These are phyloP conservation scores for Boulengeromyrus knoepffleri DNA, from an alignment of 2,113 vertebrate genomes.

Conservation along the genomic window DNA sequence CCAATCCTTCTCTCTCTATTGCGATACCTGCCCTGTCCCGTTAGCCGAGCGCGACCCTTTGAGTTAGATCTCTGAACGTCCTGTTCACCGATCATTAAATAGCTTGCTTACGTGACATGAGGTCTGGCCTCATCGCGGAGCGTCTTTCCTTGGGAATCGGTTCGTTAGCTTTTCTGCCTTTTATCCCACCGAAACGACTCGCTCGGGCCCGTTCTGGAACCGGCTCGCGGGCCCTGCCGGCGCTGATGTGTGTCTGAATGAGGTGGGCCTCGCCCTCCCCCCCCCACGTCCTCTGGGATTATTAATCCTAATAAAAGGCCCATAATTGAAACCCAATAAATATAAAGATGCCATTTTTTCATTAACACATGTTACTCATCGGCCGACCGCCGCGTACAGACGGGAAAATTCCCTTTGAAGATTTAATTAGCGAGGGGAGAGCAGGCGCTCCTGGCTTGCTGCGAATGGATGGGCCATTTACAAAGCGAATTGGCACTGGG, in stretches of 20 bases:
- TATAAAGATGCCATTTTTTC: slow-evolving; percentile 51
- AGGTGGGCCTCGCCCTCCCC: neutral
- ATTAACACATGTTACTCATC: slow-evolving; percentile 62
- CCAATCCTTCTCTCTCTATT: neutral
- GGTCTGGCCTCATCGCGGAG: neutral
- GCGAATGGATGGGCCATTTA: slow-evolving; percentile 65
- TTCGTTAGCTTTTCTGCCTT: neutral
- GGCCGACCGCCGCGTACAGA: slow-evolving; percentile 50
- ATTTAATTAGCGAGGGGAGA: slow-evolving; percentile 65
- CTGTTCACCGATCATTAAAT: slow-evolving; percentile 7
- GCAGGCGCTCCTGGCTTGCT: slow-evolving; percentile 51
- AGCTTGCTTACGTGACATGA: neutral
- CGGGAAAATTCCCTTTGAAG: slow-evolving; percentile 63
- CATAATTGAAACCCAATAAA: slow-evolving; percentile 56
- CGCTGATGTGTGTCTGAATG: slow-evolving; percentile 2
- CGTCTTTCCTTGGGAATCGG: neutral
- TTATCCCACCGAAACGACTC: neutral
- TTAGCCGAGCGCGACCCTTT: neutral
- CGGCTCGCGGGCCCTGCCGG: neutral
- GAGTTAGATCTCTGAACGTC: neutral
- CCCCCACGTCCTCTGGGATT: slow-evolving; percentile 30
- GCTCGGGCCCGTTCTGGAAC: neutral
- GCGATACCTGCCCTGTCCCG: neutral
- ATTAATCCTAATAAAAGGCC: slow-evolving; percentile 49
- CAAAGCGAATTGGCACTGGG: slow-evolving; percentile 70